phyloP scores from a whole-genome alignment of 2,113 vertebrate species.

The Dromas ardeola region DNA sequence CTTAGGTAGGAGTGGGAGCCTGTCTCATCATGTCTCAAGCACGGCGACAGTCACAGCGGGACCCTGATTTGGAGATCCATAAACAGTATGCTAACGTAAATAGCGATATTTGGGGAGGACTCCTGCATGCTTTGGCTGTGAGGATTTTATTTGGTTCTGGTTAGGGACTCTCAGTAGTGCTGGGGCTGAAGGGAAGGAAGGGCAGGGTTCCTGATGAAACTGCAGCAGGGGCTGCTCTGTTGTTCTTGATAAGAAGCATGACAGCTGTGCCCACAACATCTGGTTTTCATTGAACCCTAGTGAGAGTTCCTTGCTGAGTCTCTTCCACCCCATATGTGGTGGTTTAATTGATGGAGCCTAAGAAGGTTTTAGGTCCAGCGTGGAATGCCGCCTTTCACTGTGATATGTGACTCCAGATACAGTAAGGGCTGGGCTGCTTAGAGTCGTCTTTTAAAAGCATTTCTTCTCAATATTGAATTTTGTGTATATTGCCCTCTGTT shows the following conservation, averaged over 20 bases:
- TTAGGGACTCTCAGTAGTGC: not conserved
- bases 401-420: conserved; percentile 55
- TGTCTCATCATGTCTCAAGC: not conserved
- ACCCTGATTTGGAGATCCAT: not conserved
- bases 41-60: not conserved
- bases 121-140: not conserved
- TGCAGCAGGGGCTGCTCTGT: conserved; percentile 34
- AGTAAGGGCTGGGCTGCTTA: conserved; percentile 6
- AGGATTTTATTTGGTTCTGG: conserved; percentile 28
- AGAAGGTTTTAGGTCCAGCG: conserved; percentile 47
- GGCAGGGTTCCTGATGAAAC: conserved; percentile 16
- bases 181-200: conserved; percentile 28
- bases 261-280: conserved; percentile 55
- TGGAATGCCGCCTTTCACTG: conserved; percentile 40
- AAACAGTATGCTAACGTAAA: conserved; percentile 24
- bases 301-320: conserved; percentile 52
- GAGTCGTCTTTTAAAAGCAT: conserved; percentile 2
- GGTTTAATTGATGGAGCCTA: conserved; percentile 64
- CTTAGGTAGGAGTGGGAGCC: not conserved
- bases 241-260: conserved; percentile 52
- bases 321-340: conserved; percentile 62
- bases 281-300: conserved; percentile 44
- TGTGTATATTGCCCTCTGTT: conserved; percentile 62
- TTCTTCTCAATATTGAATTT: conserved; percentile 36
- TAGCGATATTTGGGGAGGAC: not conserved